Evolutionary conservation across 2,113 vertebrate species (phyloP), one percentile per base, ranked within the genome.

Genomic region (Emydocephalus ijimae): DNA sequence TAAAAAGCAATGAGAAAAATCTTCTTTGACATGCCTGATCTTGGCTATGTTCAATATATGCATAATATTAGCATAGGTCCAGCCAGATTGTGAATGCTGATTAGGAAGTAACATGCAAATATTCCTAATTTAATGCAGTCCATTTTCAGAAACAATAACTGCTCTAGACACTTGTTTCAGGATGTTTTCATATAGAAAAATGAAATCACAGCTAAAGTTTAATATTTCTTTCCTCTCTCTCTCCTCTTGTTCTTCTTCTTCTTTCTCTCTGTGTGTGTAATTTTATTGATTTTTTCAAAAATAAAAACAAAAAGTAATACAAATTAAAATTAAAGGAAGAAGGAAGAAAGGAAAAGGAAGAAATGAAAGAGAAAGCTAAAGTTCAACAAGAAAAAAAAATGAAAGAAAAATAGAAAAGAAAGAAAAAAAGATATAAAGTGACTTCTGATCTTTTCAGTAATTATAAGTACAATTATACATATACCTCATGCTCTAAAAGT

Each of bases 1-100:
- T 92, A 95, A 95, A 95, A 96, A 94, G 94, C 97, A 97, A 96
- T 95, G 96, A 97, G 97, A 96, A 97, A 96, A 97, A 97, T 97
- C 95, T 96, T 96, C 94, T 95, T 95, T 95, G 96, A 95, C 95
- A 93, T 85, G 89, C 95, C 95, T 96, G 95, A 96, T 96, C 96
- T 87, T 61, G 85, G 50, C 91, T 95, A 96, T 95, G 96, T 34
- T 54, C 45, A 87, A 5, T 87, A 56, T 96, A 95, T 94, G 94
- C 96, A 89, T 90, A 97, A 97, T 96, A 95, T 96, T 96, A 97
- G 96, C 94, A 91, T 2, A 4, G 88, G 94, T 95, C 94, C 95
- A 96, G 96, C 94, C 95, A 96, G 95, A 95, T 96, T 93, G 95
- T 88, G 94, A 94, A 97, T 97, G 95, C 94, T 96, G 96, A 97